These are phyloP conservation scores for Drosophila lacteicornis DNA, from an alignment of 1,140 invertebrate species.

Conservation along the genomic window DNA sequence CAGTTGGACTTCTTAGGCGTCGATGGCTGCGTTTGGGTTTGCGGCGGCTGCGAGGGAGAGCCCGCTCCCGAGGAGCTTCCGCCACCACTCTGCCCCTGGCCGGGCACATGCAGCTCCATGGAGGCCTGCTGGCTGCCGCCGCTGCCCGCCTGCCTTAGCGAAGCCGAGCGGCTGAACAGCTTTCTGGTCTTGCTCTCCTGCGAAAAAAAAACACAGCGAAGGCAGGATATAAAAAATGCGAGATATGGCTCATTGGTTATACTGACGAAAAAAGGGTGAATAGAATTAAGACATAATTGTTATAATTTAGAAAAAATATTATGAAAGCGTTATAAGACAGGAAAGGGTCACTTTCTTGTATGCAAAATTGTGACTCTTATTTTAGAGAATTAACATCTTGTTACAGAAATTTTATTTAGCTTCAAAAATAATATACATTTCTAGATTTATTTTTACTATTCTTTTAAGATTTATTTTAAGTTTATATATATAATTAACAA, in stretches of 20 bases:
- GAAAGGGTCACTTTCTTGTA: background rate
- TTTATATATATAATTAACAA: no score
- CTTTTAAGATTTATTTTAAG: background rate
- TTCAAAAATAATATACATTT: background rate
- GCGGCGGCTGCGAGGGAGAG: slow-evolving; percentile 61
- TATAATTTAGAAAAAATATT: background rate
- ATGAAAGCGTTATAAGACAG: no score
- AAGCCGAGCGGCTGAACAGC: slow-evolving; percentile 83
- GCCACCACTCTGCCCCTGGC: slow-evolving; percentile 45
- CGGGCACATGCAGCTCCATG: slow-evolving; percentile 80
- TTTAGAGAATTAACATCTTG: background rate
- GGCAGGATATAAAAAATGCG: background rate
- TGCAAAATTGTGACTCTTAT: no score
- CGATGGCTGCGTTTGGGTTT: slow-evolving; percentile 86
- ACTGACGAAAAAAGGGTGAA: background rate
- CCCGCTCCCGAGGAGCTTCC: slow-evolving; percentile 45
- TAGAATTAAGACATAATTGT: background rate
- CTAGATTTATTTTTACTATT: no score
- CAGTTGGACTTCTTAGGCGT: slow-evolving; percentile 92
- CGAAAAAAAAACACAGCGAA: background rate
- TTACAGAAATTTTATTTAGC: no score
- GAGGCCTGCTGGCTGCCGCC: slow-evolving; percentile 63
- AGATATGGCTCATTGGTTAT: background rate
- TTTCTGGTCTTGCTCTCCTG: slow-evolving; percentile 69
- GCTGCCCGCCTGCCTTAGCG: slow-evolving; percentile 74